phyloP scores from a whole-genome alignment of 23 tunicate genomes.

The Ascidia mentula region DNA sequence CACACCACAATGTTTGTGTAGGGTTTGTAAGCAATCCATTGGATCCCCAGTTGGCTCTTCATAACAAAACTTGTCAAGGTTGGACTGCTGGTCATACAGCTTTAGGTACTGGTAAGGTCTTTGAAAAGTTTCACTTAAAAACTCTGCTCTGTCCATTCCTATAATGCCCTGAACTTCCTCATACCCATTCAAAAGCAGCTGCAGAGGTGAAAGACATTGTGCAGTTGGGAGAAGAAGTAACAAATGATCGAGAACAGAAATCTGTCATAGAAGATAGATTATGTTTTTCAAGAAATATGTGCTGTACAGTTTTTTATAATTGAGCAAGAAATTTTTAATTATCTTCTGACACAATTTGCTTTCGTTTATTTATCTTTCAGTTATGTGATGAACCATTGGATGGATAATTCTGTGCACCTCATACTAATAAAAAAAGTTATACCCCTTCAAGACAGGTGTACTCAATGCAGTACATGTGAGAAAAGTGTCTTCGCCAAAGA shows the following conservation, averaged over 20 bases:
- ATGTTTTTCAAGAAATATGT: no score
- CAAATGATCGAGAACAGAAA: background rate
- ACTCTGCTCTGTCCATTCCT: conserved; percentile 51
- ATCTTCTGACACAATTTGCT: no score
- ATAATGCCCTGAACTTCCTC: background rate
- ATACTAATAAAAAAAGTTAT: no score
- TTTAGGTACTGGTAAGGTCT: conserved; percentile 74
- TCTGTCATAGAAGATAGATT: no score
- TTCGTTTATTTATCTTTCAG: no score
- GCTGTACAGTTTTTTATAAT: no score
- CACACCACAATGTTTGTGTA: conserved; percentile 40
- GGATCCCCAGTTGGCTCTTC: conserved; percentile 41
- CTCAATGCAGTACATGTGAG: background rate
- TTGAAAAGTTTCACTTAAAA: conserved; percentile 53
- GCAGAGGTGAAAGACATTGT: conserved; percentile 47
- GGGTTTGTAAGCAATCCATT: conserved; percentile 28
- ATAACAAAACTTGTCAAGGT: conserved; percentile 47
- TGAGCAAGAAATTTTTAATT: no score
- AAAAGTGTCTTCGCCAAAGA: background rate
- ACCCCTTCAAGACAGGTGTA: background rate
- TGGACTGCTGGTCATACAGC: conserved; percentile 17
- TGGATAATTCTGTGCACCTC: no score
- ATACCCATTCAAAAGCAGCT: conserved; percentile 14
- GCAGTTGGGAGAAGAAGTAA: conserved; percentile 54
- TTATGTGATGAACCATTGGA: no score